These are phyloP conservation scores for Onychomys arenicola DNA, from an alignment of 2,797 vertebrate genomes.

Conservation along the genomic window DNA sequence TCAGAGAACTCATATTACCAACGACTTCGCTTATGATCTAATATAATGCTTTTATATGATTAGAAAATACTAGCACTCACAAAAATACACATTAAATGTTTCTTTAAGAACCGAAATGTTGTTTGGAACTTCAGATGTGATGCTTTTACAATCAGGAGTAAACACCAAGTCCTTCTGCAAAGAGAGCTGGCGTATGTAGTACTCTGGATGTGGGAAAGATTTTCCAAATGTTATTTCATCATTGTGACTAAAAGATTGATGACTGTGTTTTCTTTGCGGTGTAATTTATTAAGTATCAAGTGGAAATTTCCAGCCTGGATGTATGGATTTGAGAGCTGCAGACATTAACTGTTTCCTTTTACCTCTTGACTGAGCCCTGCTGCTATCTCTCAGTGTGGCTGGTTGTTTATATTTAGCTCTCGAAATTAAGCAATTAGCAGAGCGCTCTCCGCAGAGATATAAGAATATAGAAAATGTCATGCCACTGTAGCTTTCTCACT, in stretches of 20 bases:
- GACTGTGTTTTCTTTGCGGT: slow-evolving; percentile 10
- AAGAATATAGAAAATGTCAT: slow-evolving; percentile 54
- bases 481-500: slow-evolving; percentile 37
- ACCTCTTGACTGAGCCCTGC: slow-evolving; percentile 29
- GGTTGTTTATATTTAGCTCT: slow-evolving; percentile 66
- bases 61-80: background rate
- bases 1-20: background rate
- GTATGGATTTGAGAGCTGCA: background rate
- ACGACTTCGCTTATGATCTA: slow-evolving; percentile 33
- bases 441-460: slow-evolving; percentile 29
- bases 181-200: background rate
- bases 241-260: slow-evolving; percentile 22
- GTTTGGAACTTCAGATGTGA: background rate
- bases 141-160: background rate
- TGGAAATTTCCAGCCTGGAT: slow-evolving; percentile 47
- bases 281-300: slow-evolving; percentile 32
- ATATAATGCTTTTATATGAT: background rate
- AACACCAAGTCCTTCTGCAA: background rate
- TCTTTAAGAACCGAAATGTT: background rate
- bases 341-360: background rate
- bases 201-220: background rate
- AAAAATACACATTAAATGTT: background rate
- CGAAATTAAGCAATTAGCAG: slow-evolving; percentile 67
- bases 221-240: slow-evolving; percentile 2
- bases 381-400: slow-evolving; percentile 30